phyloP scores from a whole-genome alignment of 2,888 invertebrate species.

The Oscheius sp. region DNA sequence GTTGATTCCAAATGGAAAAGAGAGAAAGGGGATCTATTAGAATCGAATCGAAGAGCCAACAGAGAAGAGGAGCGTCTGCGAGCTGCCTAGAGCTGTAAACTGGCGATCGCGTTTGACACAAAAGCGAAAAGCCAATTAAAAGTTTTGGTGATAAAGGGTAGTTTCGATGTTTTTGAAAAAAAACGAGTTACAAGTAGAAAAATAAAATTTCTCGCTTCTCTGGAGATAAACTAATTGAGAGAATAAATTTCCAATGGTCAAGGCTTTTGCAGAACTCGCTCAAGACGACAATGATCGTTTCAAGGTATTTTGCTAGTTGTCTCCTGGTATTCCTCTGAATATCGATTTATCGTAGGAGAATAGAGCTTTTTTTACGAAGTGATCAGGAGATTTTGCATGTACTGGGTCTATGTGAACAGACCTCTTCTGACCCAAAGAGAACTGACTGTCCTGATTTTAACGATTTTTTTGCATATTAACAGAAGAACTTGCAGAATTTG shows the following conservation, averaged over 20 bases:
- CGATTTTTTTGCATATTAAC: neutral
- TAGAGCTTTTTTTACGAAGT: no score
- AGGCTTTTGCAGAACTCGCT: constrained; percentile 9
- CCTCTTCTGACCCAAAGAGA: neutral
- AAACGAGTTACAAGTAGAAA: neutral
- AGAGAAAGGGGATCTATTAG: neutral
- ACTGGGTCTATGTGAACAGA: no score
- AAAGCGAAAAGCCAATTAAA: neutral
- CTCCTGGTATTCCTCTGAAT: no score
- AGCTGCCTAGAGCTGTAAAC: constrained; percentile 6
- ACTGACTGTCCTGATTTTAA: neutral
- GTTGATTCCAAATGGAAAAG: neutral
- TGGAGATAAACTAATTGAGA: neutral
- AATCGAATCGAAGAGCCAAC: constrained; percentile 2
- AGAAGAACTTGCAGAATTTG: neutral
- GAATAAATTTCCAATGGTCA: neutral
- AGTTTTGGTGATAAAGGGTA: neutral
- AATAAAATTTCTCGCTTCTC: no score
- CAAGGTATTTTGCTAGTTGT: neutral
- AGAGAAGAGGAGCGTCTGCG: constrained; percentile 6
- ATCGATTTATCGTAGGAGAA: no score
- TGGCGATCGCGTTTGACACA: neutral
- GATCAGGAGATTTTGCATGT: no score
- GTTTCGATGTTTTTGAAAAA: neutral
- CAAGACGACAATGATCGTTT: constrained; percentile 24